Evolutionary conservation across 2,113 vertebrate genomes (phyloP).

Genomic region (Elephantulus edwardii): DNA sequence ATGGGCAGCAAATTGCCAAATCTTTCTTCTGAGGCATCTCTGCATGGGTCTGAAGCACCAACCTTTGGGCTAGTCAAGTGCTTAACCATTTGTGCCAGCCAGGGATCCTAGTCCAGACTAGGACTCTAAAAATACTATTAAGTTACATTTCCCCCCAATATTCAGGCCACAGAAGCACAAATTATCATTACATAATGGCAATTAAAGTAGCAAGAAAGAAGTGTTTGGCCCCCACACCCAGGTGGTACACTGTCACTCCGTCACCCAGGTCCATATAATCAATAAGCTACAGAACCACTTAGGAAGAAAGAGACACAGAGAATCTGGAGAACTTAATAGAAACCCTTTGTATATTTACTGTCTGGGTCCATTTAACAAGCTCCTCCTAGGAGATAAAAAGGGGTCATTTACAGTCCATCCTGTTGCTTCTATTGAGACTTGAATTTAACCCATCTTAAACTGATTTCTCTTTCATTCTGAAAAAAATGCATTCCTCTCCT

Average conservation of each 20-base stretch:
- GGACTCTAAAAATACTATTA: not conserved
- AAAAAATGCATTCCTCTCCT: not conserved
- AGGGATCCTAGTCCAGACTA: not conserved
- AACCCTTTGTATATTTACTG: conserved; percentile 12
- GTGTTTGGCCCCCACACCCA: not conserved
- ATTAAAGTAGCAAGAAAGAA: not conserved
- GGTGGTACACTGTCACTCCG: not conserved
- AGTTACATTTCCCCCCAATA: not conserved
- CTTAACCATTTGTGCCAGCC: not conserved
- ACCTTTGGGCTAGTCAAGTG: not conserved
- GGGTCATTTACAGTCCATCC: not conserved
- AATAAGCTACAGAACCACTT: not conserved
- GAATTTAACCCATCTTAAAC: not conserved
- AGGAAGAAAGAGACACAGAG: not conserved
- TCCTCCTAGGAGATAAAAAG: conserved; percentile 34
- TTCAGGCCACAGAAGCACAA: not conserved
- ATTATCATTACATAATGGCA: not conserved
- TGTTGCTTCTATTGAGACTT: not conserved
- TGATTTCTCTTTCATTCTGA: not conserved
- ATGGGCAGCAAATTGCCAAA: not conserved
- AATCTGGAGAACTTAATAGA: not conserved
- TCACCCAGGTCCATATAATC: not conserved
- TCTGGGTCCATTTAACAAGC: not conserved
- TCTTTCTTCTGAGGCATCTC: not conserved
- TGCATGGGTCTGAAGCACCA: not conserved